Conservation (phyloP, 2,113 vertebrate species). For the Hyla sarda region DNA sequence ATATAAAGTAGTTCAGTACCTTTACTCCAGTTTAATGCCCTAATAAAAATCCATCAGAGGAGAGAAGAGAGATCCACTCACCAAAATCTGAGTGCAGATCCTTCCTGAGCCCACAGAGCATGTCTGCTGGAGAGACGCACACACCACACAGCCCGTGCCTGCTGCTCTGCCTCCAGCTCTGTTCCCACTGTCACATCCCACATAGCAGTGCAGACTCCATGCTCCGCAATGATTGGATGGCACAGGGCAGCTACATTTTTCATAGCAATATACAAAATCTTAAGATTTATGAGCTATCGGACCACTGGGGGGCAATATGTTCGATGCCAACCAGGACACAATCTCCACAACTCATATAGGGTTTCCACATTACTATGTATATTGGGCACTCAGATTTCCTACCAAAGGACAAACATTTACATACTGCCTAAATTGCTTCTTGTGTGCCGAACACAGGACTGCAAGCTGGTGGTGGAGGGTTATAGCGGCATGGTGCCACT, state of each 20-base stretch:
- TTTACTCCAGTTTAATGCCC: neutral
- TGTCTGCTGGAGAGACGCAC: slow-evolving; percentile 66
- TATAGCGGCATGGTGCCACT: too few relatives aligned
- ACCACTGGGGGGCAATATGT: neutral
- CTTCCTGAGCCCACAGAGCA: slow-evolving; percentile 82
- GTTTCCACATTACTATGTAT: too few relatives aligned
- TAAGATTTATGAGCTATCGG: neutral
- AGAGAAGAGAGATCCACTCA: slow-evolving; percentile 67
- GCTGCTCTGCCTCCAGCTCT: slow-evolving; percentile 13
- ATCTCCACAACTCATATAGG: neutral
- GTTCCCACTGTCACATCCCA: slow-evolving; percentile 26
- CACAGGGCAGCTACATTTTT: neutral
- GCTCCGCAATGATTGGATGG: slow-evolving; percentile 18
- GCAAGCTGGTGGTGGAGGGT: too few relatives aligned
- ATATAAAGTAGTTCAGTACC: neutral
- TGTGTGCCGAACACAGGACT: too few relatives aligned
- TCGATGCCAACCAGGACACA: neutral
- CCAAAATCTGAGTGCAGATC: slow-evolving; percentile 79
- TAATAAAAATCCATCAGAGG: neutral
- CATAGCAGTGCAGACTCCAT: neutral
- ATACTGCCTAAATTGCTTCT: too few relatives aligned
- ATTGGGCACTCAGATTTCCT: neutral
- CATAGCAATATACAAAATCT: neutral
- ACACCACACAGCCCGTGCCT: slow-evolving; percentile 65
- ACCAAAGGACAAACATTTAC: neutral